Base-by-base conservation (phyloP, 2,888 invertebrate species). In the Rotaria sp. region DNA sequence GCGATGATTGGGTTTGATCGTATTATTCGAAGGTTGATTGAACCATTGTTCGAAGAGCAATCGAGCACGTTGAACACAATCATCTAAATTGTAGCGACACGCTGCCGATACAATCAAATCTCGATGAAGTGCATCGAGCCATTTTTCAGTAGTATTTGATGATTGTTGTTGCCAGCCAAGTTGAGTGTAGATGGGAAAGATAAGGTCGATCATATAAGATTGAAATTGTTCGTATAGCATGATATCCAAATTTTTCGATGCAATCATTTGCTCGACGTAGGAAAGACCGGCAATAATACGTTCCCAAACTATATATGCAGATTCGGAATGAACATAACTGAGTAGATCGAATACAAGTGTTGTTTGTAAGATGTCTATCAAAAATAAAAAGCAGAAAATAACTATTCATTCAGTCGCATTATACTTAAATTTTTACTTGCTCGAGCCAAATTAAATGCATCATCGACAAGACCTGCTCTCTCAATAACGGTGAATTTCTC, bases 401-500 rank as follows among this genome's bases (percentile, higher is more conserved):
- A 35, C 2, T 35, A 30, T 35, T 13, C 2, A 30, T 35, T 35
- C 7, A 13, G 8, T 55, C 8, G 24, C 8, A 26, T 4, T 55
- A 7, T 26, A 30, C 35, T 67, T 35, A 10, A 4, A 30, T n/a
- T 11, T 67, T 84, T 21, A 50, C 48, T 84, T 87, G 87, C 90
- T 90, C 91, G 89, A 50, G 91, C 91, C 26, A 91, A 87, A 85
- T 90, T 90, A 86, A 91, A 90, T 10, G 90, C 89, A 86, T 91
- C 91, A 18, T 89, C 90, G 26, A 91, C 90, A 8, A 91, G 88
- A 30, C 90, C 90, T 0, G 90, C 91, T 84, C 91, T 88, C 87
- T 90, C 90, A 1, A 90, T 89, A 41, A 89, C 88, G 4, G 89
- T 88, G 80, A 91, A 89, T 5, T 89, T 94, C 26, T 92, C 92